These are phyloP conservation scores for Holacanthus passer DNA, from an alignment of 2,113 vertebrate species.

Conservation along the genomic window DNA sequence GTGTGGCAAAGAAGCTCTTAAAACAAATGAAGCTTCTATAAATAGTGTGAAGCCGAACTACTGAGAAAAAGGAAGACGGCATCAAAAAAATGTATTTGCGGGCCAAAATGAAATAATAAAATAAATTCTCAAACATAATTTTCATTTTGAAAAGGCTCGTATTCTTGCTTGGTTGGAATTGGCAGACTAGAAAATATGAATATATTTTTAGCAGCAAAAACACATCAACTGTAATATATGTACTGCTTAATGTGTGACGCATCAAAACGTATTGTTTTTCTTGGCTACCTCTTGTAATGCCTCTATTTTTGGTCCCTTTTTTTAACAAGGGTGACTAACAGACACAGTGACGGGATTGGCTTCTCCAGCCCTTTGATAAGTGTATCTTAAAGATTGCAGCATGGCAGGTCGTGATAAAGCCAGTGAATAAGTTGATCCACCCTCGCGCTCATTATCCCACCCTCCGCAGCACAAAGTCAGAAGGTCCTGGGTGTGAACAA, in stretches of 20 bases:
- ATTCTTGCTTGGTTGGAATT: background rate
- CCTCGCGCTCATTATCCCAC: conserved; percentile 42
- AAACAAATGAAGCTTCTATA: conserved; percentile 62
- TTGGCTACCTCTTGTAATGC: background rate
- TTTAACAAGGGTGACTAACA: conserved; percentile 24
- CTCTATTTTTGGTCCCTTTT: background rate
- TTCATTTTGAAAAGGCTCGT: background rate
- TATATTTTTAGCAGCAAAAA: background rate
- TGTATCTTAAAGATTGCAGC: conserved; percentile 56
- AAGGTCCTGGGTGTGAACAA: conserved; percentile 49
- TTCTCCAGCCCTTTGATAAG: conserved; percentile 46
- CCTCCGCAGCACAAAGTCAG: conserved; percentile 15
- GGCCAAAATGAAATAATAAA: conserved; percentile 19
- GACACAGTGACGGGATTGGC: conserved; percentile 13
- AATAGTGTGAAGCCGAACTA: conserved; percentile 46
- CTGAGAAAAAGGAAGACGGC: conserved; percentile 18
- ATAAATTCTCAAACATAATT: background rate
- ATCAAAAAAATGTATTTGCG: background rate
- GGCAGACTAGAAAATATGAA: background rate
- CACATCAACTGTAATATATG: background rate
- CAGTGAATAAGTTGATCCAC: conserved; percentile 47
- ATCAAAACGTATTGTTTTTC: background rate
- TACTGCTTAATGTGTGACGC: background rate
- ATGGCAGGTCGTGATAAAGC: conserved; percentile 64
- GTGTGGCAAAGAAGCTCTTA: conserved; percentile 46